A percentile compares a stretch with the other conserved stretches of the same genome.
Conservation (phyloP, 2,113 vertebrate species). For the Zosterops pallidus region DNA sequence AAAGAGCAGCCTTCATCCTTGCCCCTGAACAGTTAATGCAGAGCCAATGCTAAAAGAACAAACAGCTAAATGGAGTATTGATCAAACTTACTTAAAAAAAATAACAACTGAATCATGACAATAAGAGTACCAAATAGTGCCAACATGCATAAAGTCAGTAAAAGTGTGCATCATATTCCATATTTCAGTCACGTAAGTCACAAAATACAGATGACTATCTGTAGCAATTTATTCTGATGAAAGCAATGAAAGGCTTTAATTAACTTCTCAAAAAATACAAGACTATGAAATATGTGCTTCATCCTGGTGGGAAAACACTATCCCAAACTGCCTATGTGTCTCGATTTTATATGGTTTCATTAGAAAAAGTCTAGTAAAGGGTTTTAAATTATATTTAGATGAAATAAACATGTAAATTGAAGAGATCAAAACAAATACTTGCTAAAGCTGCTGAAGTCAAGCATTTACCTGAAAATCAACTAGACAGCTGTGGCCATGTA, state of each 20-base stretch:
- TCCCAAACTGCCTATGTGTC: background rate
- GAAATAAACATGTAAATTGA: background rate
- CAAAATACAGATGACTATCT: background rate
- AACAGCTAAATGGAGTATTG: background rate
- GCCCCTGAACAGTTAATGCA: background rate
- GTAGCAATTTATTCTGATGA: background rate
- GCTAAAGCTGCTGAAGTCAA: background rate
- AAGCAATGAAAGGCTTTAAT: background rate
- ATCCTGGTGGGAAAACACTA: background rate
- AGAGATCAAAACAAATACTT: background rate
- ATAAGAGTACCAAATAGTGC: background rate
- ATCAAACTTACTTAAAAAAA: background rate
- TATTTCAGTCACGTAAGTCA: background rate
- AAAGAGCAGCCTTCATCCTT: background rate
- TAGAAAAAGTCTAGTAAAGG: background rate
- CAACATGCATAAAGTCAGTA: background rate
- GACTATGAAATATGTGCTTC: background rate
- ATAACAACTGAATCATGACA: background rate
- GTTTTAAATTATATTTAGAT: background rate
- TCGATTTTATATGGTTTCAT: background rate
- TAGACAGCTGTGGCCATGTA: background rate
- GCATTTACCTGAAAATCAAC: background rate
- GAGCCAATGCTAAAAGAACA: background rate
- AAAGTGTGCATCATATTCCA: background rate
- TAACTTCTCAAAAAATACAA: background rate